Evolutionary conservation across 2,888 invertebrate genomes (phyloP).

Genomic region (Himalopsyche japonica): DNA sequence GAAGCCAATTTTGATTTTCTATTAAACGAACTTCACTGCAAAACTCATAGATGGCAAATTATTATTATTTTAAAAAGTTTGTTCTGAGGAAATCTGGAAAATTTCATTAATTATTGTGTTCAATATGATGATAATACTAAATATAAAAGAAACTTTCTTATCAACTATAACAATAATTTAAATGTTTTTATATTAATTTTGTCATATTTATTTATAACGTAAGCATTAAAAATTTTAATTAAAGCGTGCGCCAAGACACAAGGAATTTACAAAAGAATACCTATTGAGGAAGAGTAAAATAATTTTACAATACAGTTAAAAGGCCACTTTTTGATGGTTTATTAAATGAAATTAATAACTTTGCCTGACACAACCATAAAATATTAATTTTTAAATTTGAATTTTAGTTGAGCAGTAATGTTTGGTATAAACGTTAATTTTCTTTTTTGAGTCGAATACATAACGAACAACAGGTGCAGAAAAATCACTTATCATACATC

Average conservation of each 20-base stretch:
- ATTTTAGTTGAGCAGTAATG: too few species aligned
- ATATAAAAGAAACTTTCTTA: neutral
- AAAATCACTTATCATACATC: too few species aligned
- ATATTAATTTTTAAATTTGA: too few species aligned
- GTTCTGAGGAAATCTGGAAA: neutral
- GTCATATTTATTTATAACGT: constrained; percentile 19
- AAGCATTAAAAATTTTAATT: constrained; percentile 13
- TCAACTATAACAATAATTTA: constrained; percentile 25
- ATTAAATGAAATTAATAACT: too few species aligned
- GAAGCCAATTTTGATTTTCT: too few species aligned
- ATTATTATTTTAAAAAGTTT: too few species aligned
- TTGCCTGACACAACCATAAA: too few species aligned
- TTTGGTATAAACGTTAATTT: too few species aligned
- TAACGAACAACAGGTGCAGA: too few species aligned
- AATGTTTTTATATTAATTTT: constrained; percentile 26
- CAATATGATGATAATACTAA: neutral
- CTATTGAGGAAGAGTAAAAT: neutral
- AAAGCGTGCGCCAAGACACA: constrained; percentile 14
- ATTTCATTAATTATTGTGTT: neutral
- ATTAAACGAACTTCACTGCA: too few species aligned
- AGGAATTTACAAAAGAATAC: neutral
- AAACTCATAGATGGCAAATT: too few species aligned
- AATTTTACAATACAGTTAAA: neutral
- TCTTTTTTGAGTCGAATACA: too few species aligned
- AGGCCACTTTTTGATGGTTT: neutral